These are phyloP conservation scores for Exocentrus adspersus DNA, from an alignment of 2,888 invertebrate genomes.

Conservation along the genomic window DNA sequence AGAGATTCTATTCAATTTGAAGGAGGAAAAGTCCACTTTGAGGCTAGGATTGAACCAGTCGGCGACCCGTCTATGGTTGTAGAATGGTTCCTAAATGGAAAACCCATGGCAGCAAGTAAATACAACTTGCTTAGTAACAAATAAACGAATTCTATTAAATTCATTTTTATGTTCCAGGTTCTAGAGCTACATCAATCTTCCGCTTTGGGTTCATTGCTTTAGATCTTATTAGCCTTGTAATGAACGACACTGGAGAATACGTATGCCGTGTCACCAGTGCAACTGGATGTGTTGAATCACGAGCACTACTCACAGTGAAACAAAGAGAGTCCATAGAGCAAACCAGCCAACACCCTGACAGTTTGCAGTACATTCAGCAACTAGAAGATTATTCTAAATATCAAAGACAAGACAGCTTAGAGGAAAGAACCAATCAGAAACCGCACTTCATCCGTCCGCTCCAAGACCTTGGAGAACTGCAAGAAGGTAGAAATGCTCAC, in stretches of 20 bases:
- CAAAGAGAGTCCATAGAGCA: slow-evolving; percentile 87
- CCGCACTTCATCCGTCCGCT: slow-evolving; percentile 90
- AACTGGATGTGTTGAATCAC: slow-evolving; percentile 87
- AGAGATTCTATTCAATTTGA: slow-evolving; percentile 85
- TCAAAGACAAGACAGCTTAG: slow-evolving; percentile 84
- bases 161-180: slow-evolving; percentile 71
- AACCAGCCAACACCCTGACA: slow-evolving; percentile 90
- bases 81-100: slow-evolving; percentile 95
- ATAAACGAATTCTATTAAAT: not conserved
- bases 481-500: slow-evolving; percentile 91
- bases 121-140: slow-evolving; percentile 42
- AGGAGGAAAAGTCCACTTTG: slow-evolving; percentile 95
- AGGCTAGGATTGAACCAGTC: slow-evolving; percentile 96
- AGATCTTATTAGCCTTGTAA: slow-evolving; percentile 86
- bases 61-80: slow-evolving; percentile 97
- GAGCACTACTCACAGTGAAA: slow-evolving; percentile 82
- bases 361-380: slow-evolving; percentile 89
- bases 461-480: slow-evolving; percentile 85
- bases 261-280: slow-evolving; percentile 88
- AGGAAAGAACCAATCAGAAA: slow-evolving; percentile 82
- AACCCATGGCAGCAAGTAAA: slow-evolving; percentile 91
- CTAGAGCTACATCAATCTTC: slow-evolving; percentile 93
- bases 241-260: slow-evolving; percentile 90
- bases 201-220: slow-evolving; percentile 98
- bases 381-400: slow-evolving; percentile 91